Evolutionary conservation across 1,140 invertebrate species (phyloP).

Genomic region (Phortica variegata): DNA sequence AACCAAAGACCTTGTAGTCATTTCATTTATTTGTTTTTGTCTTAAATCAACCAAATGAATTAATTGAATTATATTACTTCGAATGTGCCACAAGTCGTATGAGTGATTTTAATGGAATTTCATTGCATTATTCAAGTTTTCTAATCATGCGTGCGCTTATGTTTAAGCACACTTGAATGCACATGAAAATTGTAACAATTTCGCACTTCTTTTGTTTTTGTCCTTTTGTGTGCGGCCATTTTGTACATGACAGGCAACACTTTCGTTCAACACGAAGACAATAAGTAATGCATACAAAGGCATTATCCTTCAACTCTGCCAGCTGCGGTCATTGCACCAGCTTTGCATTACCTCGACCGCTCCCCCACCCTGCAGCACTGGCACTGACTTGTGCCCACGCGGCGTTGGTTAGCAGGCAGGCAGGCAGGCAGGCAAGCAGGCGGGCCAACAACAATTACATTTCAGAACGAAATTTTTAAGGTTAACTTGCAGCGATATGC

Average conservation of each 20-base stretch:
- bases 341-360: slow-evolving; percentile 16
- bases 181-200: not conserved
- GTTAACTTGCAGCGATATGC: slow-evolving; percentile 21
- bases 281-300: not conserved
- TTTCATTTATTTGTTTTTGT: too few species aligned
- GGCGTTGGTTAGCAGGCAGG: too few species aligned
- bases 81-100: too few species aligned
- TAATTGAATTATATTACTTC: too few species aligned
- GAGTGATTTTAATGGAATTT: too few species aligned
- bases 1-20: too few species aligned
- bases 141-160: not conserved
- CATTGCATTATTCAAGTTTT: not conserved
- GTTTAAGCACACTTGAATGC: not conserved
- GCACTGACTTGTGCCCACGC: slow-evolving; percentile 24
- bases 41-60: too few species aligned
- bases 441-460: too few species aligned
- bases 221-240: not conserved
- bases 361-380: slow-evolving; percentile 6
- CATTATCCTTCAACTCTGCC: slow-evolving; percentile 49
- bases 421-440: not conserved
- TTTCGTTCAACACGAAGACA: slow-evolving; percentile 1
- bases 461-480: slow-evolving; percentile 25
- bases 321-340: slow-evolving; percentile 49
- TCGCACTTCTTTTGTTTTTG: not conserved
- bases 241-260: not conserved